These are phyloP conservation scores for Onchidella celtica DNA, from an alignment of 2,888 invertebrate genomes.

Conservation along the genomic window DNA sequence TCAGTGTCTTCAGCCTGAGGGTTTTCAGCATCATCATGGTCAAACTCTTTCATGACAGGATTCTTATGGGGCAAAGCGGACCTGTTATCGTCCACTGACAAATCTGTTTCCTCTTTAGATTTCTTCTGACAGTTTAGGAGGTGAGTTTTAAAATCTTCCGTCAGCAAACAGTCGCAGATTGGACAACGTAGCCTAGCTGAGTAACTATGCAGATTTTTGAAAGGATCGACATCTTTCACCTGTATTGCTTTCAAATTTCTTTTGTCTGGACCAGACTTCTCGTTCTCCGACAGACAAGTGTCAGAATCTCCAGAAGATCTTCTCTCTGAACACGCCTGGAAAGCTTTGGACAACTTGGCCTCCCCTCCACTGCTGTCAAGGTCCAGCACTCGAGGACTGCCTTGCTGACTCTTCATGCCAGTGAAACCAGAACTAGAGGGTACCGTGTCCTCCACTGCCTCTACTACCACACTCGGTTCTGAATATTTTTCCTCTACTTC, in stretches of 20 bases:
- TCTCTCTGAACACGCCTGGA: not conserved
- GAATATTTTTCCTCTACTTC: conserved; percentile 33
- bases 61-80: not conserved
- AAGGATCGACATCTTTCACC: not conserved
- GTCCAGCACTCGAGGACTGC: conserved; percentile 59
- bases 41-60: not conserved
- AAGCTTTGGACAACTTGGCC: not conserved
- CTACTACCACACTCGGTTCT: conserved; percentile 67
- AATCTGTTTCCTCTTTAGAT: conserved; percentile 14
- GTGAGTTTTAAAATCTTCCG: conserved; percentile 39
- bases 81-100: not conserved
- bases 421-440: conserved; percentile 60
- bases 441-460: conserved; percentile 64
- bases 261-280: not conserved
- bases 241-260: not conserved
- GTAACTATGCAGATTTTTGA: not conserved
- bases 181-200: conserved; percentile 38
- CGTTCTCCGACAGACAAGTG: not conserved
- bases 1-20: conserved; percentile 49
- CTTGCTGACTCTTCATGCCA: conserved; percentile 68
- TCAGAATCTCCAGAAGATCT: conserved; percentile 22
- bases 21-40: conserved; percentile 24
- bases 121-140: conserved; percentile 32
- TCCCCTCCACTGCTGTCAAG: conserved; percentile 40
- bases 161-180: conserved; percentile 24